A percentile compares a stretch with the other conserved stretches of the same genome.
These are phyloP conservation scores for Henicopernis longicauda DNA, from an alignment of 2,113 vertebrate genomes.

Conservation along the genomic window DNA sequence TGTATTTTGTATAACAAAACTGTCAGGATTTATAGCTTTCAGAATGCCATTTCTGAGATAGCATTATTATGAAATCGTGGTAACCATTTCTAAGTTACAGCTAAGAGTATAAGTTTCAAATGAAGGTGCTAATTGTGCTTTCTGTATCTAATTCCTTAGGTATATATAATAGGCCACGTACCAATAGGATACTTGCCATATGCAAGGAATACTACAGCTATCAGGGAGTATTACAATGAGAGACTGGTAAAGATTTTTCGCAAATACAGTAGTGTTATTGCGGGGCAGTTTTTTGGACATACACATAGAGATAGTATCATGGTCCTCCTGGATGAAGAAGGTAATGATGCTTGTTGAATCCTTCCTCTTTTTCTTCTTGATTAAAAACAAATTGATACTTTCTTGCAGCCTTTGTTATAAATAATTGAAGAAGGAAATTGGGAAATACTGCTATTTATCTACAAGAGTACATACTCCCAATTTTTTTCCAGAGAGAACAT, in stretches of 20 bases:
- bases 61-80: background rate
- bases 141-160: slow-evolving; percentile 71
- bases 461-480: background rate
- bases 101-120: background rate
- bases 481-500: background rate
- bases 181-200: slow-evolving; percentile 88
- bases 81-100: background rate
- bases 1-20: background rate
- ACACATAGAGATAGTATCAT: slow-evolving; percentile 93
- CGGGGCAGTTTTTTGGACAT: slow-evolving; percentile 93
- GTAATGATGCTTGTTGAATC: slow-evolving; percentile 62
- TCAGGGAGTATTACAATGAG: slow-evolving; percentile 82
- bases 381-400: background rate
- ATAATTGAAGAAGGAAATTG: background rate
- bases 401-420: background rate
- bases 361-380: background rate
- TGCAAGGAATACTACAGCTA: slow-evolving; percentile 69
- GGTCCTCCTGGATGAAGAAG: slow-evolving; percentile 84
- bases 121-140: background rate
- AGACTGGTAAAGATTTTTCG: slow-evolving; percentile 84
- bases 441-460: background rate
- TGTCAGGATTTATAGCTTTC: background rate
- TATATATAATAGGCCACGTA: slow-evolving; percentile 89
- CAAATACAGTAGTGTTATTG: slow-evolving; percentile 81
- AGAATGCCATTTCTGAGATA: background rate